Evolutionary conservation across 2,113 vertebrate genomes (phyloP).

Genomic region (Holacanthus passer): DNA sequence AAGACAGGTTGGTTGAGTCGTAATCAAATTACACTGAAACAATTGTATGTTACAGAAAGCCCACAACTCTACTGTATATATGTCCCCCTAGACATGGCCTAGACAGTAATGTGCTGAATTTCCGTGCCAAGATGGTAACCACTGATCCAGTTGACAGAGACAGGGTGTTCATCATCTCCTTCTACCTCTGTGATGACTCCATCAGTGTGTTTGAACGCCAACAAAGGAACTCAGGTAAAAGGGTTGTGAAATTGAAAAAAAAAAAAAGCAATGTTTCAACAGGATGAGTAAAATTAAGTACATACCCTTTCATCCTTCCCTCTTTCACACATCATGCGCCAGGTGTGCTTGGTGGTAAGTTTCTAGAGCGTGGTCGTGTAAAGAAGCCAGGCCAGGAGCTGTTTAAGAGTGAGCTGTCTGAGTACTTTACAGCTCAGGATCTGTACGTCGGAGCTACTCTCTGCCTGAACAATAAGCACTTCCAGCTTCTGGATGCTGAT

Average conservation of each 20-base stretch:
- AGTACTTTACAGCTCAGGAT: constrained; percentile 89
- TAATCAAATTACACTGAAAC: constrained; percentile 20
- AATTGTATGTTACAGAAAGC: not conserved
- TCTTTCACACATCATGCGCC: constrained; percentile 11
- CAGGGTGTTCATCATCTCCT: constrained; percentile 88
- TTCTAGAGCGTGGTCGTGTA: constrained; percentile 88
- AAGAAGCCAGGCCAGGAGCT: constrained; percentile 91
- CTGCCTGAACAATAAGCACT: constrained; percentile 86
- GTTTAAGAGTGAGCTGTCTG: constrained; percentile 88
- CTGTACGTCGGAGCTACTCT: constrained; percentile 89
- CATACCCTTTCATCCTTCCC: not conserved
- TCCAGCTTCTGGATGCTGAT: constrained; percentile 89
- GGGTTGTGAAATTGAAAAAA: too few relatives aligned
- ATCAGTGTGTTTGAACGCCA: constrained; percentile 88
- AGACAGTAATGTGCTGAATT: constrained; percentile 87
- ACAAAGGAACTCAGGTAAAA: constrained; percentile 89
- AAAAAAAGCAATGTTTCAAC: too few relatives aligned
- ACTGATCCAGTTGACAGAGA: constrained; percentile 79
- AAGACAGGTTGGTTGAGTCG: constrained; percentile 88
- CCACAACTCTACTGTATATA: not conserved
- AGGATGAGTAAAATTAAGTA: not conserved
- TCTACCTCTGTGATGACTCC: constrained; percentile 90
- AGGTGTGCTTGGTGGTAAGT: constrained; percentile 90
- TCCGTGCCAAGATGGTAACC: constrained; percentile 85
- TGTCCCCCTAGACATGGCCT: constrained; percentile 80